Percentiles rank a stretch among this genome's conserved stretches.
These are phyloP conservation scores for Pseudococcus jackbeardsleyi DNA, from an alignment of 2,888 invertebrate species.

Conservation along the genomic window DNA sequence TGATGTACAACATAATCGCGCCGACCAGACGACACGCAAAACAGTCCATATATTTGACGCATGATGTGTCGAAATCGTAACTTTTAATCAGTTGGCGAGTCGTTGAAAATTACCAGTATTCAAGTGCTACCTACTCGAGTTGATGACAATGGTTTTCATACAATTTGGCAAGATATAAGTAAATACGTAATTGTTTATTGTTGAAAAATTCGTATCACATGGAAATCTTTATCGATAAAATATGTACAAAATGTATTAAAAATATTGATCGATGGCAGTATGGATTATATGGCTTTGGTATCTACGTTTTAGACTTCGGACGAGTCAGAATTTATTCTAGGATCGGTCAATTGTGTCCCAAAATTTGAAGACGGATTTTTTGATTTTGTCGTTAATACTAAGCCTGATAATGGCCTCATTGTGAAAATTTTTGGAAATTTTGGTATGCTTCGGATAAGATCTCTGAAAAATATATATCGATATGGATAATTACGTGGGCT, in stretches of 20 bases:
- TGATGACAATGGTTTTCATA: too few relatives aligned
- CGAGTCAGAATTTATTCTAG: background rate
- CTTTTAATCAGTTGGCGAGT: background rate
- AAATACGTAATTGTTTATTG: too few relatives aligned
- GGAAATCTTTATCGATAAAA: background rate
- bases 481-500: too few relatives aligned
- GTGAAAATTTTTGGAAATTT: conserved; percentile 37
- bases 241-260: background rate
- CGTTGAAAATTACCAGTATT: too few relatives aligned
- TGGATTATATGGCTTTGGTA: background rate
- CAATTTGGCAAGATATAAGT: too few relatives aligned
- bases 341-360: background rate
- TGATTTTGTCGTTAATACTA: background rate
- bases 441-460: background rate
- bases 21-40: background rate
- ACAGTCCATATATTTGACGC: background rate
- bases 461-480: background rate
- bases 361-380: background rate
- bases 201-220: background rate
- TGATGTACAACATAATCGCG: background rate
- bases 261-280: background rate
- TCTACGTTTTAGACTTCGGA: background rate
- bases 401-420: conserved; percentile 29
- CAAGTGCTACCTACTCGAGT: too few relatives aligned
- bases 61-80: background rate